Evolutionary conservation across 1,140 invertebrate genomes (phyloP).

Genomic region (Camponotus floridanus): DNA sequence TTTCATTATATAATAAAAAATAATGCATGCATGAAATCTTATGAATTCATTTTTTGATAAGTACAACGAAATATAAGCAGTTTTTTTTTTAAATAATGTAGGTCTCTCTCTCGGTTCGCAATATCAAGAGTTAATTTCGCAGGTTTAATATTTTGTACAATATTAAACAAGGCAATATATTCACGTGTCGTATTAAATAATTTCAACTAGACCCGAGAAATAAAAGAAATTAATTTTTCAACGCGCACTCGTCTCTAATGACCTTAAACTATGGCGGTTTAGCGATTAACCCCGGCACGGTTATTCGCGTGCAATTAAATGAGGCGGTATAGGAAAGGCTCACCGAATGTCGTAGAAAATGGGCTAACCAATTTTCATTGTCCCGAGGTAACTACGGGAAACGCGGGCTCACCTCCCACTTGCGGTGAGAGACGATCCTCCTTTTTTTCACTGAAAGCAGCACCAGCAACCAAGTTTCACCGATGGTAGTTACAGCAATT

Average conservation of each 20-base stretch:
- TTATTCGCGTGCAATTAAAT: slow-evolving; percentile 52
- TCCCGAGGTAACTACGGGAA: slow-evolving; percentile 31
- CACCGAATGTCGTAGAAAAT: slow-evolving; percentile 47
- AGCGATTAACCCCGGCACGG: slow-evolving; percentile 32
- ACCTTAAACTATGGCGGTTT: not conserved
- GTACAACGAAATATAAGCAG: not conserved
- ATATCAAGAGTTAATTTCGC: slow-evolving; percentile 9
- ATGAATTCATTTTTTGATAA: not conserved
- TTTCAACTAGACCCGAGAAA: not conserved
- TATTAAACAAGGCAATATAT: not conserved
- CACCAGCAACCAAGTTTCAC: slow-evolving; percentile 60
- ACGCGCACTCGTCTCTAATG: slow-evolving; percentile 11
- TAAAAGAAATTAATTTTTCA: not conserved
- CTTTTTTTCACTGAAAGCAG: slow-evolving; percentile 43
- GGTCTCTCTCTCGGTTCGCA: not conserved
- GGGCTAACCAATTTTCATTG: slow-evolving; percentile 57
- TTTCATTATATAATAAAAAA: not conserved
- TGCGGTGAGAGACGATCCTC: slow-evolving; percentile 38
- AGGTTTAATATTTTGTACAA: not conserved
- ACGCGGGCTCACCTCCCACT: not conserved
- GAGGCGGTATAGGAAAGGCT: slow-evolving; percentile 21
- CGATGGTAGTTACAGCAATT: slow-evolving; percentile 77
- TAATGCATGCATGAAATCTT: not conserved
- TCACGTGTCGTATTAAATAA: not conserved
- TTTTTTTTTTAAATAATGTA: slow-evolving; percentile 4